Evolutionary conservation across 2,797 vertebrate genomes (phyloP), one percentile per base, ranked within the genome.

Genomic region (Argya squamiceps): DNA sequence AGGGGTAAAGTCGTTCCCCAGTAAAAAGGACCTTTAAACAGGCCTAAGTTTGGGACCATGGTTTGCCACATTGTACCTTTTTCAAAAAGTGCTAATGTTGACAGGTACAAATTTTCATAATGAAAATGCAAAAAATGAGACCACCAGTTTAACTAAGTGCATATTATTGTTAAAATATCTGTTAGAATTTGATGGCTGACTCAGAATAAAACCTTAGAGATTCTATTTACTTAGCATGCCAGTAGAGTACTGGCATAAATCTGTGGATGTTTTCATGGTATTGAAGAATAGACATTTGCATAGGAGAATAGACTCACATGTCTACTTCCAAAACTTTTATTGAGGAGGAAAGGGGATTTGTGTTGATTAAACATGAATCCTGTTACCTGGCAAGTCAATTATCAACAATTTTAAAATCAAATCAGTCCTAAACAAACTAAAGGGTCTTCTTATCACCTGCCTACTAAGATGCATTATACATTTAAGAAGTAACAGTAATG

Each of bases 41-140:
- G 1, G 1, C 39, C 47, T 86, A 19, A 0, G 1, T 29, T 58
- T 80, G 41, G 16, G 20, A 59, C 0, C 1, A 24, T 15, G 6
- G 27, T 76, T 75, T 79, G 21, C 30, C 10, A 9, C 58, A 46
- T 12, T 62, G 22, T 58, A 23, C 12, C 6, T 43, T 0, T 1
- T 68, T 79, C 21, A 36, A 34, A 77, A 91, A 46, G 18, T 34
- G 37, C 46, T 53, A 6, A 24, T 47, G 6, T 41, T 83, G 52
- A 36, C 21, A 85, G 52, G 47, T 74, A 62, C 27, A 67, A 46
- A 52, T 74, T 73, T 85, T 39, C 4, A 4, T 15, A 1, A 36
- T 26, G 12, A 68, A 75, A 79, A 67, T n/a, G 10, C 15, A 78
- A 62, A 75, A 79, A 20, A 39, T 0, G 2, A 9, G 13, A 15